These are phyloP conservation scores for Agriopis leucophaearia DNA, from an alignment of 2,888 invertebrate species.

Conservation along the genomic window DNA sequence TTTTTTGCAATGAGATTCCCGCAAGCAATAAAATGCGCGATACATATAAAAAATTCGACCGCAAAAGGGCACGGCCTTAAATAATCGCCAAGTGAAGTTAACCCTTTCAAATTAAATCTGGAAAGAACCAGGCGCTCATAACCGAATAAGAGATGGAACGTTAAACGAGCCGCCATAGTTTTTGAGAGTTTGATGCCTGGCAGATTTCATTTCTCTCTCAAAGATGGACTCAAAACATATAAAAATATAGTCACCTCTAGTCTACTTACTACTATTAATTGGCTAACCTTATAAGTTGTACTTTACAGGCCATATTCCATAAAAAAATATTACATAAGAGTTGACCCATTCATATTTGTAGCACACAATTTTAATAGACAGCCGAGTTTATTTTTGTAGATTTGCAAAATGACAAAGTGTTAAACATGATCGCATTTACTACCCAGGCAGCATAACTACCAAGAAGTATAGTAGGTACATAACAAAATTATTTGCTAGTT, in stretches of 20 bases:
- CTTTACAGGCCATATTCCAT: too few relatives aligned
- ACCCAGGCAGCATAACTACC: slow-evolving; percentile 64
- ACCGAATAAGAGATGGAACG: slow-evolving; percentile 54
- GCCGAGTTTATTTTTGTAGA: neutral
- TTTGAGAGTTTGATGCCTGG: slow-evolving; percentile 21
- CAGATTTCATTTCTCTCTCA: neutral
- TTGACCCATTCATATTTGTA: too few relatives aligned
- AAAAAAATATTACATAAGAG: too few relatives aligned
- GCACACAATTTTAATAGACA: neutral
- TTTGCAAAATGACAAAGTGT: slow-evolving; percentile 51
- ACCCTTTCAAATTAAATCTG: slow-evolving; percentile 59
- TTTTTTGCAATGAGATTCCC: slow-evolving; percentile 10
- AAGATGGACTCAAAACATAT: neutral
- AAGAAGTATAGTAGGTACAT: slow-evolving; percentile 27
- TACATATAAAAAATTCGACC: slow-evolving; percentile 10
- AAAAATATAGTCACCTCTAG: too few relatives aligned
- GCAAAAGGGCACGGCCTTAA: slow-evolving; percentile 35
- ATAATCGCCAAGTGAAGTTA: slow-evolving; percentile 47
- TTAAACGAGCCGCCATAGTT: slow-evolving; percentile 51
- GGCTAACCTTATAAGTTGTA: too few relatives aligned
- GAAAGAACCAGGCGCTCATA: slow-evolving; percentile 59
- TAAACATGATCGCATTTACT: slow-evolving; percentile 67
- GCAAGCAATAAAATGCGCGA: neutral
- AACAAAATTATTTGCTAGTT: slow-evolving; percentile 5
- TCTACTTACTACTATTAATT: too few relatives aligned